Percentiles rank a stretch among this genome's conserved stretches.
These are phyloP conservation scores for Lordiphosa fenestrarum DNA, from an alignment of 2,888 invertebrate genomes.

Conservation along the genomic window DNA sequence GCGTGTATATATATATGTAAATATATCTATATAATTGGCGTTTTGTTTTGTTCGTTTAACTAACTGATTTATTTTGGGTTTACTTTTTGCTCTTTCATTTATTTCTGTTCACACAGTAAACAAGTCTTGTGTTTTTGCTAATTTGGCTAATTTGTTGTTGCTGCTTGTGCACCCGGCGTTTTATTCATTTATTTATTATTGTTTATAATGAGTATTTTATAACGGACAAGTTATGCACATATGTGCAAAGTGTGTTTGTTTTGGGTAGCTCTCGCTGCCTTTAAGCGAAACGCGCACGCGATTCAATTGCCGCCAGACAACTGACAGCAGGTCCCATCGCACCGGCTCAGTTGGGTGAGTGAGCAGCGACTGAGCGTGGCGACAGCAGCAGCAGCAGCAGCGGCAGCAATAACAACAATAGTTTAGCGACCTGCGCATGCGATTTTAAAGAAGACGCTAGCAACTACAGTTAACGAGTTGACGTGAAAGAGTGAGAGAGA, in stretches of 20 bases:
- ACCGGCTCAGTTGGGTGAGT: constrained; percentile 16
- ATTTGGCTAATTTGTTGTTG: constrained; percentile 22
- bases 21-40: constrained; percentile 15
- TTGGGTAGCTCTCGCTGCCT: constrained; percentile 40
- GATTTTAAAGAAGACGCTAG: constrained; percentile 35
- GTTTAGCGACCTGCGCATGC: constrained; percentile 58
- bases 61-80: constrained; percentile 51
- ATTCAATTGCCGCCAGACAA: constrained; percentile 65
- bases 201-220: constrained; percentile 14
- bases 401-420: constrained; percentile 5
- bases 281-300: constrained; percentile 60
- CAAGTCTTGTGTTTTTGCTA: constrained; percentile 30
- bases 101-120: constrained; percentile 27
- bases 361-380: constrained; percentile 14
- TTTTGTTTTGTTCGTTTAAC: constrained; percentile 34
- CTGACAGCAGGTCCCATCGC: constrained; percentile 45
- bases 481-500: constrained; percentile 1
- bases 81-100: constrained; percentile 14
- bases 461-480: constrained; percentile 4
- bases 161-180: constrained; percentile 20
- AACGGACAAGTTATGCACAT: constrained; percentile 1
- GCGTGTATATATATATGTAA: constrained; percentile 2
- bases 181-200: constrained; percentile 11
- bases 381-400: constrained; percentile 11
- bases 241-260: constrained; percentile 15